Evolutionary conservation across 2,797 vertebrate species (phyloP).

Genomic region (Enteromius thamalakanensis): DNA sequence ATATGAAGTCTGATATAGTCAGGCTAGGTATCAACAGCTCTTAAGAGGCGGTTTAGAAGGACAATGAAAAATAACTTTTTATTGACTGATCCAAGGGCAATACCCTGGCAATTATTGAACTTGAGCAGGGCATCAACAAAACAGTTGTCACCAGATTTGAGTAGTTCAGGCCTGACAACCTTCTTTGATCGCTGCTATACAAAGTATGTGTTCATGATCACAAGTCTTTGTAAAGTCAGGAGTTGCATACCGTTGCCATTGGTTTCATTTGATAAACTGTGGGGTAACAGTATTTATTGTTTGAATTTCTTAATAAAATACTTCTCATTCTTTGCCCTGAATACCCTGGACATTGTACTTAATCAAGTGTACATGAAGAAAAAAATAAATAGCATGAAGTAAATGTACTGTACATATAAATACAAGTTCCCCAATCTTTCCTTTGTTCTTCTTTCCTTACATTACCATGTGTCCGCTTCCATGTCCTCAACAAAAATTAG

Average conservation of each 20-base stretch:
- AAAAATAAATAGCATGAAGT: background rate
- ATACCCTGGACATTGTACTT: background rate
- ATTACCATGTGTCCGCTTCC: background rate
- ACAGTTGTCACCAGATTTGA: background rate
- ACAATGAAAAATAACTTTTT: background rate
- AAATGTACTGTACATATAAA: background rate
- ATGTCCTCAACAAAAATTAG: background rate
- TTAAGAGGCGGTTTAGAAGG: background rate
- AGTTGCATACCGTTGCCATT: too few relatives aligned
- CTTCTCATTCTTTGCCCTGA: too few relatives aligned
- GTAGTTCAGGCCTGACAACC: too few relatives aligned
- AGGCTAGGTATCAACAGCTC: background rate
- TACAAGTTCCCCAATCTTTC: too few relatives aligned
- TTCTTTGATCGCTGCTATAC: too few relatives aligned
- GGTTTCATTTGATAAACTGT: background rate
- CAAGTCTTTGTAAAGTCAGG: background rate
- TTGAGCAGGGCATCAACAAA: background rate
- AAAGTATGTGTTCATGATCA: background rate
- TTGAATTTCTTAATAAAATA: too few relatives aligned
- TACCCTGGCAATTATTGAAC: background rate
- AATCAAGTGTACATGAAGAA: background rate
- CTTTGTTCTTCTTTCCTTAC: background rate
- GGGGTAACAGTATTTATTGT: too few relatives aligned
- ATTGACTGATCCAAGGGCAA: background rate
- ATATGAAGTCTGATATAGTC: too few relatives aligned